These are phyloP conservation scores for Halictus ligatus DNA, from an alignment of 2,888 invertebrate species.

Conservation along the genomic window DNA sequence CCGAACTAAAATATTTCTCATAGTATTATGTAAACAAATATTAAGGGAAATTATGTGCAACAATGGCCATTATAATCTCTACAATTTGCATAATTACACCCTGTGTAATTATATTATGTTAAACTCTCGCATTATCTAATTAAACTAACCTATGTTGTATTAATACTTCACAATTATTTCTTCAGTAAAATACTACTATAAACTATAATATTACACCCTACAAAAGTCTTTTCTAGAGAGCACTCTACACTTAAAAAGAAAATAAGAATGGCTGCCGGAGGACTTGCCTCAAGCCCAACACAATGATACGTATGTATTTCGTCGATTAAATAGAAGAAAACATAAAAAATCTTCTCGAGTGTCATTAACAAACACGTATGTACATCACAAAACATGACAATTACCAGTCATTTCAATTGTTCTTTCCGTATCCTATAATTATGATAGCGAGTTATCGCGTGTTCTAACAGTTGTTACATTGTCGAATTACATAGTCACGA, in stretches of 20 bases:
- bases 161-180: background rate
- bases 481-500: background rate
- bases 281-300: background rate
- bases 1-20: background rate
- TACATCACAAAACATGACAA: background rate
- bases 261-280: background rate
- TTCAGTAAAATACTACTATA: background rate
- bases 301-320: background rate
- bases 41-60: background rate
- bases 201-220: background rate
- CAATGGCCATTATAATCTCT: background rate
- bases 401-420: background rate
- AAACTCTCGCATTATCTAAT: background rate
- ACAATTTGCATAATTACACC: background rate
- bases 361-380: background rate
- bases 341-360: background rate
- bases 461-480: background rate
- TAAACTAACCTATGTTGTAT: background rate
- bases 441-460: background rate
- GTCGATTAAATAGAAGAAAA: background rate
- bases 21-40: background rate
- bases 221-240: background rate
- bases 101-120: background rate
- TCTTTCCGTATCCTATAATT: slow-evolving; percentile 5
- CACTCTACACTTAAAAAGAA: background rate